A percentile compares a stretch with the other conserved stretches of the same genome.
Conservation (phyloP, 2,888 invertebrate genomes). For the Drosophila melanosoma region DNA sequence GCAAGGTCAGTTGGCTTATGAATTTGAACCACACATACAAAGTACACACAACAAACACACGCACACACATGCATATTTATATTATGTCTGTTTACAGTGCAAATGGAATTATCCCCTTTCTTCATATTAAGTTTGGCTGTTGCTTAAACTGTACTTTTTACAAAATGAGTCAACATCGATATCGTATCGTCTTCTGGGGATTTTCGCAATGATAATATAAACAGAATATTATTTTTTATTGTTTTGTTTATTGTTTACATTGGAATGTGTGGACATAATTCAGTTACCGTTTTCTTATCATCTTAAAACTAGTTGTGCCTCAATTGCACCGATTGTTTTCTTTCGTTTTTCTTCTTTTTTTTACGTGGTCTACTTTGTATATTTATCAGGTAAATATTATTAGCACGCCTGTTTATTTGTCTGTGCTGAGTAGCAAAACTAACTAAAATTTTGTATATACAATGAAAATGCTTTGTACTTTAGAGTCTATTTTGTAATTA, state of each 20-base stretch:
- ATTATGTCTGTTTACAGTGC: conserved; percentile 21
- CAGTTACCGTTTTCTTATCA: conserved; percentile 43
- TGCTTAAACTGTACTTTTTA: conserved; percentile 26
- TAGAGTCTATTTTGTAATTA: background rate
- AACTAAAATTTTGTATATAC: background rate
- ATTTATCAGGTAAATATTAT: conserved; percentile 29
- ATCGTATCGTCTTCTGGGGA: conserved; percentile 23
- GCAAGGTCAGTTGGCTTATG: conserved; percentile 43
- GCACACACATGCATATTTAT: conserved; percentile 1
- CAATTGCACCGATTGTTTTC: conserved; percentile 42
- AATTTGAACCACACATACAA: conserved; percentile 10
- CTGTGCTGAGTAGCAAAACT: background rate
- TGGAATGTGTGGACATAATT: background rate
- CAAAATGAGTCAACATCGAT: conserved; percentile 40
- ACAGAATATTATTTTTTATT: conserved; percentile 24
- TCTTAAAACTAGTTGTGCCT: conserved; percentile 26
- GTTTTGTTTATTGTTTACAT: background rate
- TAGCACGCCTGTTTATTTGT: conserved; percentile 12
- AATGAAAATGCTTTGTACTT: background rate
- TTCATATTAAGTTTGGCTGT: conserved; percentile 8
- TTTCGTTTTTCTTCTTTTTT: background rate
- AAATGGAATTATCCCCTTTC: conserved; percentile 29
- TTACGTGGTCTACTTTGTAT: conserved; percentile 26
- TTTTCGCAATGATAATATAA: conserved; percentile 24
- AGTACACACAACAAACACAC: background rate